Percentiles rank a stretch among this genome's conserved stretches.
Evolutionary conservation across 2,888 invertebrate genomes (phyloP).

Genomic region (Ochropleura plecta): DNA sequence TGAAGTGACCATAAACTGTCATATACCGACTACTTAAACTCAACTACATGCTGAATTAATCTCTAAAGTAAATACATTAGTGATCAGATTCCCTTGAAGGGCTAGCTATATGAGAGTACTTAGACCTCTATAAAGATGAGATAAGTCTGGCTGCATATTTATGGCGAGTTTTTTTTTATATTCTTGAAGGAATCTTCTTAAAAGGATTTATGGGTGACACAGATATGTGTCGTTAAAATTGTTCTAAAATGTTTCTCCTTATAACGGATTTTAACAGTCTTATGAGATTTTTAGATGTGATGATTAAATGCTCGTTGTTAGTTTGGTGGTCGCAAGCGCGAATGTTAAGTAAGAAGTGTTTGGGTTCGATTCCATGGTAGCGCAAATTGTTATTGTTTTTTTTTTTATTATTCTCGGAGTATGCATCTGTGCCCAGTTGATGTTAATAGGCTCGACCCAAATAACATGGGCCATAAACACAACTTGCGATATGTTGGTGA

Average conservation of each 20-base stretch:
- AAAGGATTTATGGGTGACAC: constrained; percentile 56
- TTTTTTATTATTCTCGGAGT: too few species aligned
- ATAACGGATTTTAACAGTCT: constrained; percentile 20
- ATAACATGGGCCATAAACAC: too few species aligned
- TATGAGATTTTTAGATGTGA: not conserved
- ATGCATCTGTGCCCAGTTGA: too few species aligned
- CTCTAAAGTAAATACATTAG: not conserved
- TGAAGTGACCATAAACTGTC: constrained; percentile 70
- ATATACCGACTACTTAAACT: constrained; percentile 55
- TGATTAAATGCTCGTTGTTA: too few species aligned
- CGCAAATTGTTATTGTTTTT: too few species aligned
- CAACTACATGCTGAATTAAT: constrained; percentile 24
- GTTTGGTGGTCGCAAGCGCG: too few species aligned
- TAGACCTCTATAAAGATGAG: constrained; percentile 62
- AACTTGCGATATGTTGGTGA: too few species aligned
- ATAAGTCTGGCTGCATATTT: constrained; percentile 66
- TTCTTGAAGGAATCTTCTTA: constrained; percentile 56
- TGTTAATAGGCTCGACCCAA: too few species aligned
- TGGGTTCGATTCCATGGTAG: too few species aligned
- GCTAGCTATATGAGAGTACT: constrained; percentile 36
- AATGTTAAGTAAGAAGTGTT: too few species aligned
- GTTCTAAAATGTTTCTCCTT: constrained; percentile 29
- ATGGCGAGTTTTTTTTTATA: constrained; percentile 63
- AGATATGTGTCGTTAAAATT: constrained; percentile 44
- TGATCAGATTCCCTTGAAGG: constrained; percentile 31